These are phyloP conservation scores for Bufotes viridis DNA, from an alignment of 2,797 vertebrate species.

Conservation along the genomic window DNA sequence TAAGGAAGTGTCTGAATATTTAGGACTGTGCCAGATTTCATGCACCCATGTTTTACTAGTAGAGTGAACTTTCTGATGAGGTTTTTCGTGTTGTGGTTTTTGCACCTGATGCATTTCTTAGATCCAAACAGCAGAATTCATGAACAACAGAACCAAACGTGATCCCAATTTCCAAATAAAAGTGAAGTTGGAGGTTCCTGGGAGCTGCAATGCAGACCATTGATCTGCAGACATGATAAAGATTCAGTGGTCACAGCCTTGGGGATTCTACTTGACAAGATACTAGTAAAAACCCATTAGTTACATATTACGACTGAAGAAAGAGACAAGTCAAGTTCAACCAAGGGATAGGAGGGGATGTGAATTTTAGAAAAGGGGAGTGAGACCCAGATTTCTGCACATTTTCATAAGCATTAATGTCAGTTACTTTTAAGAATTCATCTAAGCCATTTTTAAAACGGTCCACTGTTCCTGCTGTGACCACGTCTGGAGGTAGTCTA, in stretches of 20 bases:
- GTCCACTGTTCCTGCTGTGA: too few species aligned
- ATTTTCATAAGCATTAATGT: too few species aligned
- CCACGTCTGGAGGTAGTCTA: too few species aligned
- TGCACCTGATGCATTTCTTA: neutral
- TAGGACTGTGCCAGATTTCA: neutral
- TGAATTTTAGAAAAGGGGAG: too few species aligned
- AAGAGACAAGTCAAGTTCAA: too few species aligned
- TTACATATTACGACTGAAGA: too few species aligned
- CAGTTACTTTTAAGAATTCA: too few species aligned
- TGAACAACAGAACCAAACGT: neutral
- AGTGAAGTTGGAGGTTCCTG: neutral
- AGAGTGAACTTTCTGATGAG: neutral
- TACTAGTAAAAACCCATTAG: neutral
- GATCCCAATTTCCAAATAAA: neutral
- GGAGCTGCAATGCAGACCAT: neutral
- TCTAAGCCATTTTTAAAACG: too few species aligned
- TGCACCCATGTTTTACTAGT: neutral
- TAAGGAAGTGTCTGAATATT: neutral
- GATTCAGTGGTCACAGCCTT: conserved; percentile 3
- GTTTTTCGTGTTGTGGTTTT: neutral
- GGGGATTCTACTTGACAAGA: neutral
- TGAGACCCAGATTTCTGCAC: too few species aligned
- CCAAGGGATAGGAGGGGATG: too few species aligned
- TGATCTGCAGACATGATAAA: neutral
- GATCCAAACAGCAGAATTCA: neutral